Conservation (phyloP, 2,888 invertebrate genomes). For the Hirtodrosophila duncani region DNA sequence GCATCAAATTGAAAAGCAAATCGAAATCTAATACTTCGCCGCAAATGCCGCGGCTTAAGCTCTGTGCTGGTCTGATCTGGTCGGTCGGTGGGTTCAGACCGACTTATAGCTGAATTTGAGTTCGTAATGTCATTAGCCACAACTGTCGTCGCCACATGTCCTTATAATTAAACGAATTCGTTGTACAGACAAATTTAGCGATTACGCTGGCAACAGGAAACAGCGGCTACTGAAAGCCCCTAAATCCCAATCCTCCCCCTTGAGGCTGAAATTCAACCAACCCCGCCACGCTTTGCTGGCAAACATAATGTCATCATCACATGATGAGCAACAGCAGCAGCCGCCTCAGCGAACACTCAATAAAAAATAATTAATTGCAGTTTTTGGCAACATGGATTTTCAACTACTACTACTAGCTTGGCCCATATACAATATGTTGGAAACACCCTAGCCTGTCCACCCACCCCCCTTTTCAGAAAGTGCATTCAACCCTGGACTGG, state of each 20-base stretch:
- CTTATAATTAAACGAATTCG: conserved; percentile 58
- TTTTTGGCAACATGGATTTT: conserved; percentile 53
- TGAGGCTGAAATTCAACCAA: too few relatives aligned
- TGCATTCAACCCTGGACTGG: conserved; percentile 2
- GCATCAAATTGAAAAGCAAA: conserved; percentile 31
- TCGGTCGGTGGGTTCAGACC: too few relatives aligned
- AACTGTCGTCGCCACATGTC: conserved; percentile 68
- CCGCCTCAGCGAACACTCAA: conserved; percentile 40
- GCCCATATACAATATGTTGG: conserved; percentile 45
- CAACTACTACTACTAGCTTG: too few relatives aligned
- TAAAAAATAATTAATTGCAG: conserved; percentile 68
- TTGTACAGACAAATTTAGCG: conserved; percentile 54
- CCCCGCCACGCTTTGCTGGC: too few relatives aligned
- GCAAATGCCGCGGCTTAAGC: conserved; percentile 61
- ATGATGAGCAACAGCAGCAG: conserved; percentile 20
- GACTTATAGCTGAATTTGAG: too few relatives aligned
- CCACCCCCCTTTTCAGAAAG: conserved; percentile 40
- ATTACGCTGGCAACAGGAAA: conserved; percentile 33
- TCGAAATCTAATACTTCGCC: conserved; percentile 43
- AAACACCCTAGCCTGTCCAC: conserved; percentile 17
- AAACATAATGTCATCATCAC: too few relatives aligned
- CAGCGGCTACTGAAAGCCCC: not conserved
- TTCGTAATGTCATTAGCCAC: conserved; percentile 61
- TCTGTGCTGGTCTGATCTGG: conserved; percentile 29
- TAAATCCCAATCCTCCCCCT: conserved; percentile 5